Percentiles rank a stretch among this genome's conserved stretches.
phyloP scores from a whole-genome alignment of 2,797 vertebrate genomes.

The Otus scops region DNA sequence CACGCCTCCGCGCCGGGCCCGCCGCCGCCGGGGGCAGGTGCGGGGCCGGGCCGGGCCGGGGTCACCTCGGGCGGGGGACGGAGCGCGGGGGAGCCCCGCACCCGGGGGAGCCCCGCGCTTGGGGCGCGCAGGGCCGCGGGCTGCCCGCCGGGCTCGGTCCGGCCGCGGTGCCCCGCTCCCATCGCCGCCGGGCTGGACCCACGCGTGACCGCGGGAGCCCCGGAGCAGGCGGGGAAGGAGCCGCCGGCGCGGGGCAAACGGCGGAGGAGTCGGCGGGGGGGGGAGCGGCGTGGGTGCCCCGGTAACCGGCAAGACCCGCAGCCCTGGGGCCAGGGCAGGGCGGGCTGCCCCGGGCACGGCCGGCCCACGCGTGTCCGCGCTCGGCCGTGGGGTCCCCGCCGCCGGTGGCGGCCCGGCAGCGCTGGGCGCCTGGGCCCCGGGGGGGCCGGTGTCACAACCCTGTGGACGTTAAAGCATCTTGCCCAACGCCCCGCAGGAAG shows the following conservation, averaged over 20 bases:
- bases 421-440: too few relatives aligned
- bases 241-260: not conserved
- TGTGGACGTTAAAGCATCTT: not conserved
- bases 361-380: not conserved
- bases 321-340: not conserved
- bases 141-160: not conserved
- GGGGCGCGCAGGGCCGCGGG: not conserved
- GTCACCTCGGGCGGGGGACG: not conserved
- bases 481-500: conserved; percentile 8
- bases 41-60: not conserved
- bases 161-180: not conserved
- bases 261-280: not conserved
- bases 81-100: not conserved
- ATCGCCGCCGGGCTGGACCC: not conserved
- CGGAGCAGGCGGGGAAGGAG: not conserved
- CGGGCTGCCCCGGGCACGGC: not conserved
- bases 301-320: not conserved
- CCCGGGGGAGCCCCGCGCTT: not conserved
- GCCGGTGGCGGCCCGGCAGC: not conserved
- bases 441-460: not conserved
- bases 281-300: not conserved
- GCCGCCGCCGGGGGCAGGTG: conserved; percentile 21
- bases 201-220: not conserved
- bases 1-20: conserved; percentile 84
- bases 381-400: not conserved